A percentile compares a stretch with the other conserved stretches of the same genome.
phyloP scores from a whole-genome alignment of 2,113 vertebrate genomes.

The Martes martes region DNA sequence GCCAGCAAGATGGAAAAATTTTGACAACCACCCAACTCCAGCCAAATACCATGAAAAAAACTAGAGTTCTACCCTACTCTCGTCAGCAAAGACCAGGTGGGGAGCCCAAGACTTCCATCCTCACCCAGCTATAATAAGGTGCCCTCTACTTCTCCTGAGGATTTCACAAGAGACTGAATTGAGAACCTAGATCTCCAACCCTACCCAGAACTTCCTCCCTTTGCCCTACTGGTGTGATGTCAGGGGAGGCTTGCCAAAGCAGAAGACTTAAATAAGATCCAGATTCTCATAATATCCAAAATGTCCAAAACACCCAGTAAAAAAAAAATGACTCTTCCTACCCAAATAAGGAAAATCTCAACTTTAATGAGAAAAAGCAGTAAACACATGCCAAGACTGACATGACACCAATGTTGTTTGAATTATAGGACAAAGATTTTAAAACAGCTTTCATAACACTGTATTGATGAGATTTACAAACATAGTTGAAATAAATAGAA shows the following conservation, averaged over 20 bases:
- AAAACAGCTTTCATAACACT: neutral
- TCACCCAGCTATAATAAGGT: neutral
- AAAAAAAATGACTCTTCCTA: neutral
- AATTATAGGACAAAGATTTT: neutral
- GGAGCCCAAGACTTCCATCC: too few relatives aligned
- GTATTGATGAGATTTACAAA: neutral
- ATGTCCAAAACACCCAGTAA: neutral
- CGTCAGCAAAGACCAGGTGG: neutral
- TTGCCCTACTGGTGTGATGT: too few relatives aligned
- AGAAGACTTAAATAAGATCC: neutral
- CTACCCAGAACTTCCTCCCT: neutral
- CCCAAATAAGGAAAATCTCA: neutral
- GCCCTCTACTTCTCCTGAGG: neutral
- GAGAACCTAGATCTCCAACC: neutral
- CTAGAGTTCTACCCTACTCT: neutral
- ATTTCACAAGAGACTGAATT: neutral
- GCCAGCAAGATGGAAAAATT: neutral
- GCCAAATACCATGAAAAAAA: neutral
- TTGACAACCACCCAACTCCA: neutral
- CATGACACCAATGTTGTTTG: neutral
- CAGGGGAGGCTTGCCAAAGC: neutral
- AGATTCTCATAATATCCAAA: neutral
- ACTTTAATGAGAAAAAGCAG: neutral
- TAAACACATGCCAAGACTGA: neutral
- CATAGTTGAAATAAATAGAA: neutral